Evolutionary conservation across 2,888 invertebrate species (phyloP).

Genomic region (Heliothis peltigera): DNA sequence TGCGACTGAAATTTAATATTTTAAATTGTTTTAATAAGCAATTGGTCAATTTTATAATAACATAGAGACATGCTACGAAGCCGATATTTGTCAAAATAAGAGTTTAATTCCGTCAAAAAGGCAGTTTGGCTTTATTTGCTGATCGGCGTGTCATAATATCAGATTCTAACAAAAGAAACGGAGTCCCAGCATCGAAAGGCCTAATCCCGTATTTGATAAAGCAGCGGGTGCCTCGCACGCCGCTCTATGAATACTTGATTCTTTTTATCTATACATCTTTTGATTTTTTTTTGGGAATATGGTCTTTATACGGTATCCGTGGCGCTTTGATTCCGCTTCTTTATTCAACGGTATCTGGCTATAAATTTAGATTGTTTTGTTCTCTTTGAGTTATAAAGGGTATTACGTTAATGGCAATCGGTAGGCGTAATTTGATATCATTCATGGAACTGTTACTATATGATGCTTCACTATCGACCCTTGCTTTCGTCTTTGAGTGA

Average conservation of each 20-base stretch:
- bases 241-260: slow-evolving; percentile 83
- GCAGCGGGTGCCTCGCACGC: slow-evolving; percentile 85
- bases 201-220: slow-evolving; percentile 88
- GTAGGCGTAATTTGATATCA: slow-evolving; percentile 88
- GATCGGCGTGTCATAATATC: slow-evolving; percentile 86
- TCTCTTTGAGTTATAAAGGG: slow-evolving; percentile 88
- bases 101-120: slow-evolving; percentile 26
- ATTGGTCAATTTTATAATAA: neutral
- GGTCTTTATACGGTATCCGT: slow-evolving; percentile 82
- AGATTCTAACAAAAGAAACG: slow-evolving; percentile 79
- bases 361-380: slow-evolving; percentile 88
- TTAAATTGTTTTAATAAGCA: neutral
- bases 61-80: neutral
- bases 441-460: slow-evolving; percentile 79
- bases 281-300: slow-evolving; percentile 72
- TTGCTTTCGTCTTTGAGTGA: slow-evolving; percentile 24
- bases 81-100: slow-evolving; percentile 9
- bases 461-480: slow-evolving; percentile 76
- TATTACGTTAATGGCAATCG: slow-evolving; percentile 89
- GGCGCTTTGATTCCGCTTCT: slow-evolving; percentile 87
- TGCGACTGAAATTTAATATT: slow-evolving; percentile 37
- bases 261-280: slow-evolving; percentile 85
- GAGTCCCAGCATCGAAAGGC: slow-evolving; percentile 76
- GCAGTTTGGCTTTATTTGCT: slow-evolving; percentile 72
- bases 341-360: slow-evolving; percentile 86